Conservation (phyloP, 2,888 invertebrate genomes). For the Coecobrya sp. region DNA sequence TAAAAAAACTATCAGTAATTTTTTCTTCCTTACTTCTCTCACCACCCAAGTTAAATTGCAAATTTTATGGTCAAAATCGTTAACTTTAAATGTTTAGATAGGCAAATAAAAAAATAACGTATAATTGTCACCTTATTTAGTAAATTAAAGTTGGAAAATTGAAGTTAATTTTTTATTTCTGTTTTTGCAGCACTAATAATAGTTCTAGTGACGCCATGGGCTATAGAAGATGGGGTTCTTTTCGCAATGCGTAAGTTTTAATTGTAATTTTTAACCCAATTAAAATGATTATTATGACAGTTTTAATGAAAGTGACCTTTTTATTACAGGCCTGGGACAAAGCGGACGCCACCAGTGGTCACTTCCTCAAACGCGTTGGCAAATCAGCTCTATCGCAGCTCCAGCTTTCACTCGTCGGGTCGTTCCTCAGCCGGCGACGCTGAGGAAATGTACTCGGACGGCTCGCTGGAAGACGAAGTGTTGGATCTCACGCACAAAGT, state of each 20-base stretch:
- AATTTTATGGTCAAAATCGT: no score
- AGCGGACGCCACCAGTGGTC: slow-evolving; percentile 81
- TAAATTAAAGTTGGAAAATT: no score
- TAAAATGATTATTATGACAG: background rate
- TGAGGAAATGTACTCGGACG: slow-evolving; percentile 98
- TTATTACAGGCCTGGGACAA: slow-evolving; percentile 81
- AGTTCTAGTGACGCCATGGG: slow-evolving; percentile 83
- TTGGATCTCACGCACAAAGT: slow-evolving; percentile 97
- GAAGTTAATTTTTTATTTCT: slow-evolving; percentile 4
- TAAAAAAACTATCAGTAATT: no score
- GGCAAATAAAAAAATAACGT: no score
- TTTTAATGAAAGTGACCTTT: background rate
- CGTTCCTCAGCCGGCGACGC: slow-evolving; percentile 97
- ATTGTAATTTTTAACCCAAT: background rate
- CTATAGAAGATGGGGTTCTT: slow-evolving; percentile 85
- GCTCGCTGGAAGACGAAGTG: slow-evolving; percentile 96
- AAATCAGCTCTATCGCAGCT: slow-evolving; percentile 96
- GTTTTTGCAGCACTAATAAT: slow-evolving; percentile 59
- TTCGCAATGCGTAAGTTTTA: slow-evolving; percentile 84
- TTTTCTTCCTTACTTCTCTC: no score
- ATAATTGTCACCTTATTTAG: no score
- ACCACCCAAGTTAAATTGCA: no score
- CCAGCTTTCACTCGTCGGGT: slow-evolving; percentile 97
- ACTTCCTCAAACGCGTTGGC: slow-evolving; percentile 88
- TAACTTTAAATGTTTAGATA: no score